phyloP scores from a whole-genome alignment of 2,797 vertebrate genomes.

The Aulostomus chinensis region DNA sequence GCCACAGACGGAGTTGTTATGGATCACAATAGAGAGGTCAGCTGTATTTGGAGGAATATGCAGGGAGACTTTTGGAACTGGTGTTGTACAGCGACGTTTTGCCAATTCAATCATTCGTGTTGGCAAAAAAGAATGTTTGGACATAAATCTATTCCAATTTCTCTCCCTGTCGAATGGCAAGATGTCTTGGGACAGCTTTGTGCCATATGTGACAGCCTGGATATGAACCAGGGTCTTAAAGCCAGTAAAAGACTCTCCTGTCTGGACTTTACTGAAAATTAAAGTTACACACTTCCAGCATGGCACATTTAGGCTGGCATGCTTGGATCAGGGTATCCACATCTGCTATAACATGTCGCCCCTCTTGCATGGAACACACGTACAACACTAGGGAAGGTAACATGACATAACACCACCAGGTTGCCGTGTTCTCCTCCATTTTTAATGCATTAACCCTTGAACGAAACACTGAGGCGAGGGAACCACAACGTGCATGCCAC shows the following conservation, averaged over 20 bases:
- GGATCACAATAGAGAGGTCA: slow-evolving; percentile 36
- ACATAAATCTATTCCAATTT: slow-evolving; percentile 53
- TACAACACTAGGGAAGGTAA: too few species aligned
- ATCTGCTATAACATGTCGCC: slow-evolving; percentile 11
- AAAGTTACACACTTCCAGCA: too few species aligned
- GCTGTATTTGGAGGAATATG: slow-evolving; percentile 30
- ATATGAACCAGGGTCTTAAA: slow-evolving; percentile 47
- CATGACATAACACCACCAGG: too few species aligned
- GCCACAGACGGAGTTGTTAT: slow-evolving; percentile 41
- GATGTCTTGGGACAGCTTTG: slow-evolving; percentile 53
- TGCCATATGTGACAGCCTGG: slow-evolving; percentile 61
- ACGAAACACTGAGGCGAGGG: too few species aligned
- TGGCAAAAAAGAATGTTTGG: slow-evolving; percentile 57
- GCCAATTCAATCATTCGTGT: slow-evolving; percentile 65
- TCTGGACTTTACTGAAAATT: slow-evolving; percentile 22
- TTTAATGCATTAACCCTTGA: too few species aligned
- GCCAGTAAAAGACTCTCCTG: slow-evolving; percentile 30
- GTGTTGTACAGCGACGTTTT: slow-evolving; percentile 26
- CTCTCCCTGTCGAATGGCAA: slow-evolving; percentile 44
- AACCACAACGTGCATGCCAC: too few species aligned
- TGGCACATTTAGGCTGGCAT: too few species aligned
- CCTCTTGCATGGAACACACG: slow-evolving; percentile 4
- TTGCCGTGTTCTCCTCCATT: too few species aligned
- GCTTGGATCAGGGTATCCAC: too few species aligned
- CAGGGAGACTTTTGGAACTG: slow-evolving; percentile 41